phyloP scores from a whole-genome alignment of 2,888 invertebrate genomes.

The Sphaerophoria rueppellii region DNA sequence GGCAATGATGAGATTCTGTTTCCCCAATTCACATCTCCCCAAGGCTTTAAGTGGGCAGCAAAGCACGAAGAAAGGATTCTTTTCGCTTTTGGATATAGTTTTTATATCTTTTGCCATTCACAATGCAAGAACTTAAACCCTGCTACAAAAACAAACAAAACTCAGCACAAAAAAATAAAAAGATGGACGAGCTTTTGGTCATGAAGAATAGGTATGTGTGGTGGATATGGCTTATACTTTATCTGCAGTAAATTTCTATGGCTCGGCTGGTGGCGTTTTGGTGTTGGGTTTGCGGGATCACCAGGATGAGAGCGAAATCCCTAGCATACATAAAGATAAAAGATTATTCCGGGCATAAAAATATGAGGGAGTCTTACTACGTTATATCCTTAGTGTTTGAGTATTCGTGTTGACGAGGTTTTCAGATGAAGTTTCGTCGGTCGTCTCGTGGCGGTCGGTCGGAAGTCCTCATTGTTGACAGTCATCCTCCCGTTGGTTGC shows the following conservation, averaged over 20 bases:
- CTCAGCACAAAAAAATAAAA: slow-evolving; percentile 9
- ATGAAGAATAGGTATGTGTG: slow-evolving; percentile 28
- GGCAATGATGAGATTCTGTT: slow-evolving; percentile 63
- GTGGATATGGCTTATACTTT: slow-evolving; percentile 53
- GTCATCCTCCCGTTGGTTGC: slow-evolving; percentile 45
- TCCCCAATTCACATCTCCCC: slow-evolving; percentile 35
- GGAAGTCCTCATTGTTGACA: slow-evolving; percentile 51
- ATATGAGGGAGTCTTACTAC: slow-evolving; percentile 60
- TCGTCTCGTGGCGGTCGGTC: not conserved
- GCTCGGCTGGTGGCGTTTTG: slow-evolving; percentile 61
- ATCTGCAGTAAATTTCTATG: slow-evolving; percentile 71
- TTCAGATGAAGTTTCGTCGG: not conserved
- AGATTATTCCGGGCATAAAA: slow-evolving; percentile 71
- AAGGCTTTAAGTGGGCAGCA: slow-evolving; percentile 35
- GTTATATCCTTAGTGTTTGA: slow-evolving; percentile 64
- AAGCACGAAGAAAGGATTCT: slow-evolving; percentile 30
- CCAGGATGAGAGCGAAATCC: slow-evolving; percentile 64
- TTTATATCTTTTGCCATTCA: slow-evolving; percentile 31
- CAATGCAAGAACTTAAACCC: slow-evolving; percentile 65
- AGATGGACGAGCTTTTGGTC: slow-evolving; percentile 30
- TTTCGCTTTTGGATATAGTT: slow-evolving; percentile 61
- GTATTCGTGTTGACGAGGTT: slow-evolving; percentile 63
- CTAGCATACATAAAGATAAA: slow-evolving; percentile 71
- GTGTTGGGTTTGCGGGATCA: not conserved
- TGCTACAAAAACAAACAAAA: slow-evolving; percentile 30